A percentile compares a stretch with the other conserved stretches of the same genome.
Evolutionary conservation across 2,113 vertebrate species (phyloP).

Genomic region (Eublepharis macularius): DNA sequence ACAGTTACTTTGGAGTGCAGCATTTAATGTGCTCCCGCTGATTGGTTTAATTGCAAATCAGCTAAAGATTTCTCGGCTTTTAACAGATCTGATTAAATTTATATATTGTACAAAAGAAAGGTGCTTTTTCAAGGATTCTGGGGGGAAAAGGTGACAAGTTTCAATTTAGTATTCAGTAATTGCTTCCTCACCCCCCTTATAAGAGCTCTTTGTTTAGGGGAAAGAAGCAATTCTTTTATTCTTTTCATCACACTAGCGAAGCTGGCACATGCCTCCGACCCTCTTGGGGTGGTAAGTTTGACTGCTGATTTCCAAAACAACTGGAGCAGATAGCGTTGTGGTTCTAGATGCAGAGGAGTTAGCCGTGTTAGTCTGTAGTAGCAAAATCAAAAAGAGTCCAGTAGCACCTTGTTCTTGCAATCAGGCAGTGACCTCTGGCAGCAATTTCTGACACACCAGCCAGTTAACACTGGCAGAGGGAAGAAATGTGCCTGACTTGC

Average conservation of each 20-base stretch:
- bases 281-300: background rate
- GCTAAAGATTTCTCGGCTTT: background rate
- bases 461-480: background rate
- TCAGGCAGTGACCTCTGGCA: background rate
- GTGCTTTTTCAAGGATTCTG: background rate
- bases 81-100: conserved; percentile 19
- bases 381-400: too few relatives aligned
- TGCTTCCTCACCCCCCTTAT: background rate
- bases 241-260: background rate
- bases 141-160: background rate
- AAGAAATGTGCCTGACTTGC: too few relatives aligned
- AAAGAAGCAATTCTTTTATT: background rate
- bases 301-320: background rate
- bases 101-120: background rate
- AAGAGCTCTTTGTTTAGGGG: background rate
- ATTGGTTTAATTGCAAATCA: background rate
- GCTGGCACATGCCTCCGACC: background rate
- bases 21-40: background rate
- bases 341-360: too few relatives aligned
- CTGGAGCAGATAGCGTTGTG: background rate
- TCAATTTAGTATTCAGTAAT: background rate
- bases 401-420: background rate
- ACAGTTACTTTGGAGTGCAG: background rate
- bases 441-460: background rate
- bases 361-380: too few relatives aligned